Base-by-base conservation (phyloP, 2,113 vertebrate species). In the Tachuris rubrigastra region DNA sequence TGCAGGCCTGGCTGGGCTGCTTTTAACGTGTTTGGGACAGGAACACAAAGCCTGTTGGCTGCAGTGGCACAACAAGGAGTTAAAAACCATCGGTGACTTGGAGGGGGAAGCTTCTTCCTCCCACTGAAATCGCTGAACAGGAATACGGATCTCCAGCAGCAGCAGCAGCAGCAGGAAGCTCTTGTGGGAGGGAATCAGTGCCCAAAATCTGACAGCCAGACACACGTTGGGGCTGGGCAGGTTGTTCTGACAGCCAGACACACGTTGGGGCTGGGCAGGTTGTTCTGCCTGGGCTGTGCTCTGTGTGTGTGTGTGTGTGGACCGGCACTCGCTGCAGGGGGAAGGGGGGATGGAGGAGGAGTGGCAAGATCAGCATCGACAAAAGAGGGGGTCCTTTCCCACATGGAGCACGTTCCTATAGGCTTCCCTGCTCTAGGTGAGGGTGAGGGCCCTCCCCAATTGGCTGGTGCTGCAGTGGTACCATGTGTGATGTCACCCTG, bases 401-500 rank as follows among this genome's bases (percentile, higher is more conserved):
- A 1, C 1, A 2, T 2, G 59, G 4, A 56, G 0, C 66, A 11
- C 7, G 8, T 44, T 58, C n/a, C 90, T 5, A 92, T 88, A 86
- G 93, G 69, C 92, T 93, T 89, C 68, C 41, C 66, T 9, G 88
- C 3, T 23, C 37, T 11, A 63, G 93, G 71, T 46, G 78, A 50
- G 91, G 1, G 75, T 6, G 3, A 14, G n/a, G 22, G 56, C 3
- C 66, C 30, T 71, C 65, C 55, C 2, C 95, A 74, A 95, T 96
- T 96, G 97, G 97, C 94, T 93, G 92, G 25, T 7, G 12, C 6
- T 8, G 1, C 1, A 3, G 93, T 97, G 96, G 97, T 78, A 47
- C 22, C 87, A 97, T 42, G 12, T 20, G 67, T 97, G 97, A 97
- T 96, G 96, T 97, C 96, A 95, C 27, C 25, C 76, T 5, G 4